These are phyloP conservation scores for Drosophila barbarae DNA, from an alignment of 2,888 invertebrate species.

Conservation along the genomic window DNA sequence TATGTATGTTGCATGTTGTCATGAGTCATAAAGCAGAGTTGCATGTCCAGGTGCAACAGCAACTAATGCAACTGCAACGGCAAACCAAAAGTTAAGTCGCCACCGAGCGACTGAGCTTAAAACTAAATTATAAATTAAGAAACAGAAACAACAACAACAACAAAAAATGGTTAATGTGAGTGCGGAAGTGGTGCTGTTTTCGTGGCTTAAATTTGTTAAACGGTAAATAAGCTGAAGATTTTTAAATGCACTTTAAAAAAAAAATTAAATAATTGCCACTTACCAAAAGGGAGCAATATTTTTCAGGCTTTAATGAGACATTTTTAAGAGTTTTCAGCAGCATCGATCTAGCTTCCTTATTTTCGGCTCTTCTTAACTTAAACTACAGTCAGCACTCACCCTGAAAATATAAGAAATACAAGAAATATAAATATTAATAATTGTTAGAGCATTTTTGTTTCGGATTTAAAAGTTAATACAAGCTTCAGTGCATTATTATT, in stretches of 20 bases:
- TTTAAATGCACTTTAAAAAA: not conserved
- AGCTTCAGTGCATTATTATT: slow-evolving; percentile 50
- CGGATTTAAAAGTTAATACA: not conserved
- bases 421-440: not conserved
- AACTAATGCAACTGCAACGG: slow-evolving; percentile 25
- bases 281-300: not conserved
- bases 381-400: not conserved
- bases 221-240: not conserved
- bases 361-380: too few species aligned
- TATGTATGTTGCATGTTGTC: slow-evolving; percentile 74
- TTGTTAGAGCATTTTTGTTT: slow-evolving; percentile 1
- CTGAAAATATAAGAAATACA: not conserved
- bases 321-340: not conserved
- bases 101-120: slow-evolving; percentile 55
- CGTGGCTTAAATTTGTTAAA: slow-evolving; percentile 17
- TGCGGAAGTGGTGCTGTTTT: slow-evolving; percentile 38
- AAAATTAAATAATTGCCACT: not conserved
- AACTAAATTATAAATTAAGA: slow-evolving; percentile 55
- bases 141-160: slow-evolving; percentile 5
- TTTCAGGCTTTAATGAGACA: not conserved
- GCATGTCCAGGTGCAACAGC: slow-evolving; percentile 59
- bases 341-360: not conserved
- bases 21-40: slow-evolving; percentile 75
- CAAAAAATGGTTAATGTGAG: slow-evolving; percentile 7
- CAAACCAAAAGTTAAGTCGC: slow-evolving; percentile 35